phyloP scores from a whole-genome alignment of 2,888 invertebrate species.

The Polydesmus complanatus region DNA sequence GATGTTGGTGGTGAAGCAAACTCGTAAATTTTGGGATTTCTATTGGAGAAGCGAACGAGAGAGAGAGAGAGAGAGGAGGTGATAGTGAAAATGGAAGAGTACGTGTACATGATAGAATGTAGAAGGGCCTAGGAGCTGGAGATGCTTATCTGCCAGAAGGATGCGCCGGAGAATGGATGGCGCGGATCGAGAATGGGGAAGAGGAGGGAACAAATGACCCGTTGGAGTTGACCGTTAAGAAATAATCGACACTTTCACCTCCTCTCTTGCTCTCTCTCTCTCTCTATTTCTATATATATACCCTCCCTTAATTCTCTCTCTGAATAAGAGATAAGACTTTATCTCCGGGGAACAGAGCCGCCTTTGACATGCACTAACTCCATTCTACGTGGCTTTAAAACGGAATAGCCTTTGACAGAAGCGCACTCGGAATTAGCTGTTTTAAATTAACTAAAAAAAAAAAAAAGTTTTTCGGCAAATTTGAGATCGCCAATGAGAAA shows the following conservation, averaged over 20 bases:
- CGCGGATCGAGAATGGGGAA: not conserved
- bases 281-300: too few species aligned
- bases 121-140: not conserved
- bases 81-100: not conserved
- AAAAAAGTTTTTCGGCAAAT: too few species aligned
- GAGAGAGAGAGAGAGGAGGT: not conserved
- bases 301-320: too few species aligned
- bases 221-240: not conserved
- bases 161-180: not conserved
- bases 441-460: not conserved
- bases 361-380: too few species aligned
- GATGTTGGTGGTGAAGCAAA: not conserved
- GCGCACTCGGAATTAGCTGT: too few species aligned
- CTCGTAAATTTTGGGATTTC: not conserved
- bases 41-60: not conserved
- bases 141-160: not conserved
- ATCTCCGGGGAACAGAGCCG: not conserved
- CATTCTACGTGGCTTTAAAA: too few species aligned
- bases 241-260: not conserved
- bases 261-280: not conserved
- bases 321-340: not conserved
- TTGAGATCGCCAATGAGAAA: too few species aligned
- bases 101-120: not conserved
- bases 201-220: not conserved
- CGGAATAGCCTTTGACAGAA: not conserved